A percentile compares a stretch with the other conserved stretches of the same genome.
Conservation (phyloP, 2,113 vertebrate species). For the Sebastes schlegelii region DNA sequence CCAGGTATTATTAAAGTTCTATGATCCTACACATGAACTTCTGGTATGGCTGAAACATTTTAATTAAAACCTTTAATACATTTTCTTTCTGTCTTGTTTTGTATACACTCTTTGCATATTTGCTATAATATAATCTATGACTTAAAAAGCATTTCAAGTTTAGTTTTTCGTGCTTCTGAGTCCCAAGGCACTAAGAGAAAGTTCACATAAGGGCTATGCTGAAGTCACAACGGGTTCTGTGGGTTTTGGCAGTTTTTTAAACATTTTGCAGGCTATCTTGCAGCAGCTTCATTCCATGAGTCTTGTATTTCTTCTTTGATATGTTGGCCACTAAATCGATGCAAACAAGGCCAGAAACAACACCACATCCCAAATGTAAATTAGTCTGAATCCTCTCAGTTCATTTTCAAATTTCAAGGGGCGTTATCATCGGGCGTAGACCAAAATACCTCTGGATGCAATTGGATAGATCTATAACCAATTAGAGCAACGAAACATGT, state of each 20-base stretch:
- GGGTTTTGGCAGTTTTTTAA: neutral
- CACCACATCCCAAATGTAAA: too few species aligned
- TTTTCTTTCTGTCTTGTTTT: neutral
- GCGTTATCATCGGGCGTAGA: too few species aligned
- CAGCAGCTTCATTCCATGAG: neutral
- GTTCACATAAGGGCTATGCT: slow-evolving; percentile 2
- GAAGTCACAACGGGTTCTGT: neutral
- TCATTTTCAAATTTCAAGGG: too few species aligned
- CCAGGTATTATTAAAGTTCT: neutral
- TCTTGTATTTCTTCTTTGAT: neutral
- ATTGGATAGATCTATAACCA: too few species aligned
- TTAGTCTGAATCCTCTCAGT: too few species aligned
- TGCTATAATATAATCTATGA: neutral
- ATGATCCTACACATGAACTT: slow-evolving; percentile 1
- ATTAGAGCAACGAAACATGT: too few species aligned
- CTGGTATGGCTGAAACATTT: neutral
- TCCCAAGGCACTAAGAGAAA: slow-evolving; percentile 10
- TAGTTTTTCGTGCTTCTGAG: neutral
- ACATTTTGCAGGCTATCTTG: neutral
- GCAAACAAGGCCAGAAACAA: neutral
- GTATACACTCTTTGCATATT: neutral
- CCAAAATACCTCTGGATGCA: too few species aligned
- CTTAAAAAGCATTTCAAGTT: neutral
- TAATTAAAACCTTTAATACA: neutral
- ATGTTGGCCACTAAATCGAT: neutral